Evolutionary conservation across 2,797 vertebrate species (phyloP).

Genomic region (Danio jaintianensis): DNA sequence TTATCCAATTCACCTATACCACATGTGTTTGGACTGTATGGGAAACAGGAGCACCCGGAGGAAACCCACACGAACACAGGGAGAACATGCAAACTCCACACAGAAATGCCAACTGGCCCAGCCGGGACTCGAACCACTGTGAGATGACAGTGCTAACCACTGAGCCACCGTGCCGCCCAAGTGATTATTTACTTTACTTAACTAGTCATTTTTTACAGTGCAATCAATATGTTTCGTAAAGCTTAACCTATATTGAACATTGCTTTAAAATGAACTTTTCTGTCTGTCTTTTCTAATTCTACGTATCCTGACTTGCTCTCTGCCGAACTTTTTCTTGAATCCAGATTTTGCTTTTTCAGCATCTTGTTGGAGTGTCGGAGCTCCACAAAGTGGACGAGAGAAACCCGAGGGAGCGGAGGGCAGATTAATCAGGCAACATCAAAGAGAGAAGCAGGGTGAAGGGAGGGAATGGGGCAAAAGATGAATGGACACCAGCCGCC

Average conservation of each 20-base stretch:
- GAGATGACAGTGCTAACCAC: too few relatives aligned
- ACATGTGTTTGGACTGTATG: too few relatives aligned
- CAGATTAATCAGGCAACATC: slow-evolving; percentile 80
- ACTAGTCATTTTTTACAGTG: too few relatives aligned
- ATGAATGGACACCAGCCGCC: slow-evolving; percentile 76
- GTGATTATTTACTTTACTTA: too few relatives aligned
- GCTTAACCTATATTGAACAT: neutral
- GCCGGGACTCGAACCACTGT: too few relatives aligned
- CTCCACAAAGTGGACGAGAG: slow-evolving; percentile 43
- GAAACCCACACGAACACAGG: too few relatives aligned
- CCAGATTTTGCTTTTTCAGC: neutral
- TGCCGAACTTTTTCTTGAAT: neutral
- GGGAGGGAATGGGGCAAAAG: slow-evolving; percentile 62
- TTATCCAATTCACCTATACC: too few relatives aligned
- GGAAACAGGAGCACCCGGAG: too few relatives aligned
- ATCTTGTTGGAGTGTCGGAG: slow-evolving; percentile 38
- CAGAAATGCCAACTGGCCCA: too few relatives aligned
- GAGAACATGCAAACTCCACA: too few relatives aligned
- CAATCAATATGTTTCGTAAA: neutral
- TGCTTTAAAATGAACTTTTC: neutral
- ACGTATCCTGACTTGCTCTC: neutral
- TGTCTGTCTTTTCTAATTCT: too few relatives aligned
- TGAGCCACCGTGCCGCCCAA: too few relatives aligned
- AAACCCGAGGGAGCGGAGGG: slow-evolving; percentile 65
- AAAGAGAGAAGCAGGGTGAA: slow-evolving; percentile 66